A percentile compares a stretch with the other conserved stretches of the same genome.
Evolutionary conservation across 2,797 vertebrate genomes (phyloP).

Genomic region (Hydrocynus forskahlii): DNA sequence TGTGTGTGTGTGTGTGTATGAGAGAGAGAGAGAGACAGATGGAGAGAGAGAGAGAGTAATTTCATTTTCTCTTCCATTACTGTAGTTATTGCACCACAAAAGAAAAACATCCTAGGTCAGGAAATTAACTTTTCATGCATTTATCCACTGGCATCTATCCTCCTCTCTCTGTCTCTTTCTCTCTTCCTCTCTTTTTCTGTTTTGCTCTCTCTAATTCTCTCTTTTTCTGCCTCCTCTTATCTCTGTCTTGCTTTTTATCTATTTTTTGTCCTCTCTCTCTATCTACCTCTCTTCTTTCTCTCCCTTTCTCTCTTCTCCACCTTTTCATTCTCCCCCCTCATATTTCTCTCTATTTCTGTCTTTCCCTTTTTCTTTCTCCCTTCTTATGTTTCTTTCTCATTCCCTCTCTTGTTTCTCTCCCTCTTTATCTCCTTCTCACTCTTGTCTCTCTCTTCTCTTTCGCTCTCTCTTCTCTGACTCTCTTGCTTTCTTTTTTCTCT

Average conservation of each 20-base stretch:
- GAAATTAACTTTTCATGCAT: slow-evolving; percentile 63
- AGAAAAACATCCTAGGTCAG: slow-evolving; percentile 56
- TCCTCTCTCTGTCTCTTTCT: slow-evolving; percentile 1
- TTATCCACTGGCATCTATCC: slow-evolving; percentile 30
- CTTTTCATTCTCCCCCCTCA: not conserved
- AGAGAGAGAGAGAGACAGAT: slow-evolving; percentile 3
- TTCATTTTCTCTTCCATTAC: slow-evolving; percentile 57
- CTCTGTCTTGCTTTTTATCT: not conserved
- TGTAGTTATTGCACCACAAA: slow-evolving; percentile 59
- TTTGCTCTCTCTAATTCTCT: not conserved
- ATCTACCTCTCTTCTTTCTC: too few species aligned
- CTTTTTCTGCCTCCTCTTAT: not conserved
- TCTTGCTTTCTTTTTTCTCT: too few species aligned
- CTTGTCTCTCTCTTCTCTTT: too few species aligned
- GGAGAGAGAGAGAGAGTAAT: slow-evolving; percentile 19
- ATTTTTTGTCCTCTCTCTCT: not conserved
- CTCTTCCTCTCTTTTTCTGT: not conserved
- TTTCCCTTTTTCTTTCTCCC: too few species aligned
- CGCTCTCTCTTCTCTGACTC: too few species aligned
- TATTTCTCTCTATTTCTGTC: too few species aligned
- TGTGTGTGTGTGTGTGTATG: not conserved
- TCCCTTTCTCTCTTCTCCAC: not conserved
- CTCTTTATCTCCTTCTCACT: too few species aligned
- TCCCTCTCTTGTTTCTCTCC: too few species aligned
- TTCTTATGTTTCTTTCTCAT: too few species aligned